phyloP scores from a whole-genome alignment of 1,140 invertebrate species.

The Daktulosphaira vitifoliae region DNA sequence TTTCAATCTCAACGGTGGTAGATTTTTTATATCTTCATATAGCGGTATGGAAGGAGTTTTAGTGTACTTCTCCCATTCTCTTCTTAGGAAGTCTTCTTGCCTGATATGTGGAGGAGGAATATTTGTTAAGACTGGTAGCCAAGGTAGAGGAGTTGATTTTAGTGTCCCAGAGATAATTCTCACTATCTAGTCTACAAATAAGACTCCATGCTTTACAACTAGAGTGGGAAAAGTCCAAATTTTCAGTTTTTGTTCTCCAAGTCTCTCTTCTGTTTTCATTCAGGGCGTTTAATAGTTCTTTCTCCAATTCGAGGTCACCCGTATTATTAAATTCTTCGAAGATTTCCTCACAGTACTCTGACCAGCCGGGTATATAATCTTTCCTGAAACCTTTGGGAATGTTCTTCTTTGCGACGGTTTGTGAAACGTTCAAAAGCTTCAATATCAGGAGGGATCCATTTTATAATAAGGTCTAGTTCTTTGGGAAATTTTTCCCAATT shows the following conservation, averaged over 20 bases:
- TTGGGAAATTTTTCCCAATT: constrained; percentile 9
- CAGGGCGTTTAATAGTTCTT: no score
- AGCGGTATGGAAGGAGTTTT: neutral
- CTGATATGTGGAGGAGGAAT: constrained; percentile 5
- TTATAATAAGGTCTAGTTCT: constrained; percentile 10
- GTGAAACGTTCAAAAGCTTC: constrained; percentile 26
- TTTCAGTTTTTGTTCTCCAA: no score
- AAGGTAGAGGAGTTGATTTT: no score
- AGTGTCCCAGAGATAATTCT: no score
- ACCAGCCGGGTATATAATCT: constrained; percentile 31
- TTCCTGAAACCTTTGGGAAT: constrained; percentile 33
- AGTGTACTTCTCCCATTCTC: constrained; percentile 1
- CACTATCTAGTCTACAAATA: no score
- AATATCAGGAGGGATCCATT: constrained; percentile 30
- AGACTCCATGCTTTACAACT: no score
- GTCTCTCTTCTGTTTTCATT: no score
- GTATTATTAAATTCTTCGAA: neutral
- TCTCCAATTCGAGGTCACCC: no score
- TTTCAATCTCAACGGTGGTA: no score
- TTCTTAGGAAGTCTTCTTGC: neutral
- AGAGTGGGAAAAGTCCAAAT: no score
- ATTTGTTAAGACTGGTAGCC: no score
- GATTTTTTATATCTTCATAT: constrained; percentile 7
- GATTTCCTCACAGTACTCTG: constrained; percentile 6
- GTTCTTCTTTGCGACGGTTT: constrained; percentile 25